Evolutionary conservation across 2,797 vertebrate genomes (phyloP).

Genomic region (Acanthornis magna): DNA sequence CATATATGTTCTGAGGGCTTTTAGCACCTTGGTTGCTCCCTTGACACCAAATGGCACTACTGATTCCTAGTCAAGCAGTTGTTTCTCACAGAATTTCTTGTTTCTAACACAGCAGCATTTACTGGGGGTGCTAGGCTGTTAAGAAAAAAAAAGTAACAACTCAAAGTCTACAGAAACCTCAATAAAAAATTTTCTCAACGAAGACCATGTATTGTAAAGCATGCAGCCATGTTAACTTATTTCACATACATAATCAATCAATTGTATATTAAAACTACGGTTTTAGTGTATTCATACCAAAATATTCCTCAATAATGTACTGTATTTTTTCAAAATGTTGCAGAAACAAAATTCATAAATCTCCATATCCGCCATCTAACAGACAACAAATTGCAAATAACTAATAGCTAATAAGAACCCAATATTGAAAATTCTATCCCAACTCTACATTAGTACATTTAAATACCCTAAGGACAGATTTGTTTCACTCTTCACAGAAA

Average conservation of each 20-base stretch:
- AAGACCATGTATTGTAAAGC: not conserved
- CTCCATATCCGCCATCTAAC: not conserved
- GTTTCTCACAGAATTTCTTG: not conserved
- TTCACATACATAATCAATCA: not conserved
- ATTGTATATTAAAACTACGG: not conserved
- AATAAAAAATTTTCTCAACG: not conserved
- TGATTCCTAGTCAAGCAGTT: not conserved
- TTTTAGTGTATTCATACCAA: not conserved
- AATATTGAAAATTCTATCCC: not conserved
- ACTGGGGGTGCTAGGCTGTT: rapidly evolving
- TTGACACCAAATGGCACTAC: not conserved
- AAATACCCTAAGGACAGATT: not conserved
- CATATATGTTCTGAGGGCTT: not conserved
- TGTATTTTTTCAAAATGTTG: not conserved
- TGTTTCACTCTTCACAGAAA: not conserved
- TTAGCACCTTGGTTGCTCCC: not conserved
- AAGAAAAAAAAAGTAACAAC: not conserved
- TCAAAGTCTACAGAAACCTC: not conserved
- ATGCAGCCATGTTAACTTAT: not conserved
- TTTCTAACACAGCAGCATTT: not conserved
- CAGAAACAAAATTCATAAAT: not conserved
- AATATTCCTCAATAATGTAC: not conserved
- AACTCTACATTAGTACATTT: not conserved
- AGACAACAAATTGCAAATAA: not conserved
- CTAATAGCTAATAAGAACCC: not conserved